Evolutionary conservation across 2,113 vertebrate genomes (phyloP).

Genomic region (Poecile atricapillus): DNA sequence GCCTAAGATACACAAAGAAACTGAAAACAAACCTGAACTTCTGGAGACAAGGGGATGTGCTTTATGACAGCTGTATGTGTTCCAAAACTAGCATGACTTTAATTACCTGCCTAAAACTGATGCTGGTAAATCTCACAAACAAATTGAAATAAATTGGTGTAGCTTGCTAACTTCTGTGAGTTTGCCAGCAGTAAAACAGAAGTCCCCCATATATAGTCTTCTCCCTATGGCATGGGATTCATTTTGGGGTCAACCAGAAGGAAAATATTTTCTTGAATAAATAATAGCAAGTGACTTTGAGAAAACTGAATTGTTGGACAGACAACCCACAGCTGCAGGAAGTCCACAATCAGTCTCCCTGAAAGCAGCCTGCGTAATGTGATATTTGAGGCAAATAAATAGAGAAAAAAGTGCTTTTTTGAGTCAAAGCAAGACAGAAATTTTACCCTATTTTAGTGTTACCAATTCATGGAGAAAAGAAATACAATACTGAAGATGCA

Average conservation of each 20-base stretch:
- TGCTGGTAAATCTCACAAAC: not conserved
- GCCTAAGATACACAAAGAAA: not conserved
- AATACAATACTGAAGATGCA: not conserved
- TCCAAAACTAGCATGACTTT: not conserved
- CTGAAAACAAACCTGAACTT: not conserved
- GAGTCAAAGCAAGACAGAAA: not conserved
- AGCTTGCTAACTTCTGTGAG: not conserved
- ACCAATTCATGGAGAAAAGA: not conserved
- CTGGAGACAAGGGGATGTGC: not conserved
- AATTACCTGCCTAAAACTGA: not conserved
- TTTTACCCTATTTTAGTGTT: not conserved
- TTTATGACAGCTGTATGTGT: not conserved
- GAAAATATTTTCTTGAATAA: not conserved
- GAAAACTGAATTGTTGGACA: not conserved
- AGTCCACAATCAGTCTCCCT: not conserved
- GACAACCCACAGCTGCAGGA: not conserved
- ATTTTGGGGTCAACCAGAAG: not conserved
- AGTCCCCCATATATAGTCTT: accelerated
- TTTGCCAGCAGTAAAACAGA: not conserved
- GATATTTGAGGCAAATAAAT: not conserved
- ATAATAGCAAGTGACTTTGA: not conserved
- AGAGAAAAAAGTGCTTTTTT: not conserved
- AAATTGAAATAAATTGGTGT: not conserved
- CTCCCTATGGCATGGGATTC: not conserved
- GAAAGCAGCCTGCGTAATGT: not conserved